Percentiles rank a stretch among this genome's conserved stretches.
These are phyloP conservation scores for Telenomus remus DNA, from an alignment of 1,140 invertebrate species.

Conservation along the genomic window DNA sequence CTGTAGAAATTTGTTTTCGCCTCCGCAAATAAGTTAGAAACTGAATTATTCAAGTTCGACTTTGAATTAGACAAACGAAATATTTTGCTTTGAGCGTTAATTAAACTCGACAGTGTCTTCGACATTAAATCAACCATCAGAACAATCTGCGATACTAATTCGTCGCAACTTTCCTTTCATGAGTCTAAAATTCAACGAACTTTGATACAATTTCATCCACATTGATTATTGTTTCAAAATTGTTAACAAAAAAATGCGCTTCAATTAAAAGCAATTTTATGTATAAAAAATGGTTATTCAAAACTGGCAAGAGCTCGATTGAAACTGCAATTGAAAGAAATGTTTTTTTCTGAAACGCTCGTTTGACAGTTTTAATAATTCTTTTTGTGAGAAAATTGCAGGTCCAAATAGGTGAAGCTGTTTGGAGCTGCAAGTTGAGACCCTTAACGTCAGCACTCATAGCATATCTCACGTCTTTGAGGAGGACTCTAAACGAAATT, in stretches of 20 bases:
- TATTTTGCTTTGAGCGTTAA: background rate
- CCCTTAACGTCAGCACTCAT: slow-evolving; percentile 38
- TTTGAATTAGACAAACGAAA: too few relatives aligned
- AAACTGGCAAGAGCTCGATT: background rate
- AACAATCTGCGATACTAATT: slow-evolving; percentile 24
- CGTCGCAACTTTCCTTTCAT: slow-evolving; percentile 25
- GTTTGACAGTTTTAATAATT: too few relatives aligned
- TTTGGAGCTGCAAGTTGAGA: slow-evolving; percentile 17
- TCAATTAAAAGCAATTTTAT: too few relatives aligned
- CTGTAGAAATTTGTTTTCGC: too few relatives aligned
- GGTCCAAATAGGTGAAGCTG: too few relatives aligned
- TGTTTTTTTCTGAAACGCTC: too few relatives aligned
- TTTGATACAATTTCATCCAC: slow-evolving; percentile 26
- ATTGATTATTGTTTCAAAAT: slow-evolving; percentile 5
- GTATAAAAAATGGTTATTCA: too few relatives aligned
- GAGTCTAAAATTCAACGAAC: slow-evolving; percentile 10
- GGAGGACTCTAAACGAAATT: slow-evolving; percentile 54
- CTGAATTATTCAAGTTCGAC: too few relatives aligned
- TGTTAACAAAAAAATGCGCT: too few relatives aligned
- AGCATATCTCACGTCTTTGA: slow-evolving; percentile 51
- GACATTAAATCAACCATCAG: slow-evolving; percentile 4
- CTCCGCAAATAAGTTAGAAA: too few relatives aligned
- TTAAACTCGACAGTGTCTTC: background rate
- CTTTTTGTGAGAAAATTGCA: too few relatives aligned
- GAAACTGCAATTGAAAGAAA: too few relatives aligned